Base-by-base conservation (phyloP, 1,140 invertebrate genomes). In the Eubasilissa regina region DNA sequence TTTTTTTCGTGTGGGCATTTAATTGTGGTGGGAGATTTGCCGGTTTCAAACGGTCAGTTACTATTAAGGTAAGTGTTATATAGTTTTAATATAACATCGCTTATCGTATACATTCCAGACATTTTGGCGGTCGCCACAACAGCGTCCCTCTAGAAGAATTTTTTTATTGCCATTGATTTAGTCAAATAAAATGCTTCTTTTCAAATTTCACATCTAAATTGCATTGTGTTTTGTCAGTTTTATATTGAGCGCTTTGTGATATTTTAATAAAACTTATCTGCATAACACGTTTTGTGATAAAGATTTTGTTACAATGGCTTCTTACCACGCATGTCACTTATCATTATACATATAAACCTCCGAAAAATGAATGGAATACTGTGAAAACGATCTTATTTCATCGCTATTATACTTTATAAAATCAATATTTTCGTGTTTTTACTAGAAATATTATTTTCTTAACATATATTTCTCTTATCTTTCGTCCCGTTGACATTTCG, bases 11-110 rank as follows among this genome's bases (percentile, higher is more conserved):
- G 75, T 66, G 75, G 62, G 60, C 44, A 66, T 62, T 45, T 44
- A 47, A 47, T 68, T 53, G 75, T 77, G 75, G 75, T 53, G 75
- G 75, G 75, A 77, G 75, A 53, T 53, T 66, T 53, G 75, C 75
- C 47, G 75, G 53, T 77, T 64, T 66, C 13, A 77, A 60, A 66
- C 62, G 44, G 48, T 35, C 15, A 44, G 12, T 56, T 15, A 77
- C 55, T 44, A 17, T 8, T 35, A 13, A 44, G 75, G 75, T 77
- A 68, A 66, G 75, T 44, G n/a, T 25, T 62, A 60, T 47, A 1
- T 35, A 48, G 13, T 51, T 51, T 51, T 70, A 15, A 66, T 70
- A 70, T 25, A 51, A 70, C 47, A 44, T 17, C 53, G 62, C 13
- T 44, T 0, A 7, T 53, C 25, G 12, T 21, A 19, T 48, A 10